Evolutionary conservation across 1,140 invertebrate genomes (phyloP), one percentile per base, ranked within the genome.

Genomic region (Ceratina calcarata): DNA sequence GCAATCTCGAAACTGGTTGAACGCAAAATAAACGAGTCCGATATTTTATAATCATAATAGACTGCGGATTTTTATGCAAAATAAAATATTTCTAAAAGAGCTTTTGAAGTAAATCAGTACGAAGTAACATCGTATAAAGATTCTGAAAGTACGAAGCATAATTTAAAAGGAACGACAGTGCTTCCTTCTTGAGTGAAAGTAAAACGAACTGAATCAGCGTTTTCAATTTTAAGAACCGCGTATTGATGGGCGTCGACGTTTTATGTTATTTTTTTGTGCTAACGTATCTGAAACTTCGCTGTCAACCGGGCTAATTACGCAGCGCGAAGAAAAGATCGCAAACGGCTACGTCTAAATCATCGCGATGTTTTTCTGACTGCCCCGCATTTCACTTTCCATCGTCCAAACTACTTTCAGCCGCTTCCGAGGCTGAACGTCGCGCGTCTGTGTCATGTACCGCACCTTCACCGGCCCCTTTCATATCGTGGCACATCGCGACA

Each of bases 151-250:
- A 2, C 27, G 2, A 32, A 32, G 27, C 4, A 32, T 32, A 2
- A 32, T 32, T 32, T 45, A 10, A 45, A 45, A 45, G 7, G 15
- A 24, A n/a, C n/a, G 27, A 61, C 37, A 74, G 72, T 22, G 13
- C 22, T 78, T 82, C 73, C 64, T 77, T 68, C 65, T 68, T 80
- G 69, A 80, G 87, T 85, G 88, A 89, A 89, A 89, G 88, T 89
- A 74, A 87, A 87, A 85, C 78, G 75, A 87, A 84, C 81, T 85
- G 80, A 82, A 82, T 87, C 78, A 70, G 61, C 51, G 58, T 80
- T 82, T 85, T 74, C 68, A 85, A 32, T 27, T 64, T 70, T 18
- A 24, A 45, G 72, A 2, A 69, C 64, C 69, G 37, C 53, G 66
- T 65, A 37, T 45, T 10, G 57, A 37, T 66, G 45, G 66, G 13